Base-by-base conservation (phyloP, 1,140 invertebrate species). In the Rhopalosiphum maidis region DNA sequence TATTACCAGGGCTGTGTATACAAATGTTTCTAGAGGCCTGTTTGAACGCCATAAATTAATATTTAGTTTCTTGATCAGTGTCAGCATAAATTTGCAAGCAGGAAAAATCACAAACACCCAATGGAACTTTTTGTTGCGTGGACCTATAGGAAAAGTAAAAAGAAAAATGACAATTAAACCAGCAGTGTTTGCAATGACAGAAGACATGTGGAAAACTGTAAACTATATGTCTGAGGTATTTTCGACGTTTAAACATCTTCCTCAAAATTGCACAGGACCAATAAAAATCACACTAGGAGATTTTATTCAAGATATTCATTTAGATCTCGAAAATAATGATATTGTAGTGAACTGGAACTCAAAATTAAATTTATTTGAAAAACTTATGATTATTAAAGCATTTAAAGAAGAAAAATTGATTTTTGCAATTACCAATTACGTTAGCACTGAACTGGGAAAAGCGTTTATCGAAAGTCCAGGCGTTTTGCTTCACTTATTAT, bases 1-100 rank as follows among this genome's bases (percentile, higher is more conserved):
- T 22, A 89, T 93, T 21, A 93, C 91, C 0, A 43, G 22, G 51
- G 91, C 82, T 43, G 23, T 86, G n/a, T 93, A 93, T 43, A 93
- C 23, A 55, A 93, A 86, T 86, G 37, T 93, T 85, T 93, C 82
- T 41, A 93, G 82, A 88, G 97, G 97, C 0, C 95, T 99, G 11
- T 99, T 99, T 95, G 98, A 99, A 95, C 97, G 97, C 94, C 98
- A 99, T 95, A 99, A 99, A 96, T 95, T 99, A 0, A 97, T 99
- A 48, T 99, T 97, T 95, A 97, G 97, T 94, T 98, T 98, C 94
- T 96, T 99, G 95, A 95, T 98, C 21, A 98, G 97, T 94, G 95
- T 97, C 37, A 97, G 97, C 9, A 97, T 98, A 94, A 96, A 97
- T 94, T 96, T 96, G 55, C 96, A 97, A 94, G 95, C 95, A 3